Evolutionary conservation across 2,797 vertebrate genomes (phyloP).

Genomic region (Enteromius trimaculatus): DNA sequence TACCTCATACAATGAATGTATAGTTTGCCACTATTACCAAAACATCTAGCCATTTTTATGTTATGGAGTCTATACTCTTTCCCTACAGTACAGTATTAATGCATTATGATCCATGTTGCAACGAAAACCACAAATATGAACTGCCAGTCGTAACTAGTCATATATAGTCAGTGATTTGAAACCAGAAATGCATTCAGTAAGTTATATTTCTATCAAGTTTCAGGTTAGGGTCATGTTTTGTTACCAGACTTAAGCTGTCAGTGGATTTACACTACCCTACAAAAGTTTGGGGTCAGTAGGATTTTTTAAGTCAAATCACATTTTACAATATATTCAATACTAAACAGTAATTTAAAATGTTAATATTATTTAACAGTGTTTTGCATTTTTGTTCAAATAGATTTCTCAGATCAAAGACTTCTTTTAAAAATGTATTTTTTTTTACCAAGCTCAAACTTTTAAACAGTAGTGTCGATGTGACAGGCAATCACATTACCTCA

Average conservation of each 20-base stretch:
- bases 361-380: background rate
- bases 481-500: conserved; percentile 38
- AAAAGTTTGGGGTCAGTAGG: background rate
- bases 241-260: conserved; percentile 35
- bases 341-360: background rate
- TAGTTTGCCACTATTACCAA: conserved; percentile 28
- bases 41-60: conserved; percentile 25
- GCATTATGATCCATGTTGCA: background rate
- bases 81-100: conserved; percentile 14
- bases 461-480: conserved; percentile 1
- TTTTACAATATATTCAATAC: background rate
- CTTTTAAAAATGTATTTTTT: background rate
- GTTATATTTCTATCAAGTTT: background rate
- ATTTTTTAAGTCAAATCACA: background rate
- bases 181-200: conserved; percentile 6
- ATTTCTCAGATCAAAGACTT: background rate
- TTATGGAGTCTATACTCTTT: background rate
- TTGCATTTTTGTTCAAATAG: background rate
- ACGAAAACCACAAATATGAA: background rate
- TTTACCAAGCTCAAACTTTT: background rate
- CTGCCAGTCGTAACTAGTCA: background rate
- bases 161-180: background rate
- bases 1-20: conserved; percentile 40
- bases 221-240: background rate
- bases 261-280: conserved; percentile 4